Evolutionary conservation across 2,797 vertebrate genomes (phyloP).

Genomic region (Mormyrus hasselquistii): DNA sequence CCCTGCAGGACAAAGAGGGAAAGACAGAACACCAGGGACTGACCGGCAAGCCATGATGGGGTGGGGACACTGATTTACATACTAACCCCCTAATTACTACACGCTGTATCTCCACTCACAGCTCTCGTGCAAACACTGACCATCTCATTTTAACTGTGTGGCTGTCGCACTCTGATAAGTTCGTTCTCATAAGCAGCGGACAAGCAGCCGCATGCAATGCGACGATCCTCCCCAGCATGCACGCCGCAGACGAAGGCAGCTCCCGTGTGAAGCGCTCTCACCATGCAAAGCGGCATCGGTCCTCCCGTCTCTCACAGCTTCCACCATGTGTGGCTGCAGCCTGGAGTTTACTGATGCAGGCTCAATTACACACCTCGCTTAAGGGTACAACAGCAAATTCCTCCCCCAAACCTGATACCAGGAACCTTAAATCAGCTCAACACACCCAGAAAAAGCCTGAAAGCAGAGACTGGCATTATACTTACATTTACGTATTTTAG

Average conservation of each 20-base stretch:
- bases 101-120: background rate
- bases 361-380: background rate
- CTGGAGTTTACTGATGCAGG: background rate
- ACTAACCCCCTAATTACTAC: background rate
- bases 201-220: background rate
- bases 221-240: background rate
- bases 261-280: background rate
- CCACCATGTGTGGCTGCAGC: background rate
- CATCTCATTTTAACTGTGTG: background rate
- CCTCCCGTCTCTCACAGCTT: background rate
- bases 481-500: background rate
- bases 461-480: background rate
- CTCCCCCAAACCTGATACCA: background rate
- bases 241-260: background rate
- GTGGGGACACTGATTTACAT: background rate
- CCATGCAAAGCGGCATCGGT: background rate
- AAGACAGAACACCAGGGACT: background rate
- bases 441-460: background rate
- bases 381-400: background rate
- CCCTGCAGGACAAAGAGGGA: background rate
- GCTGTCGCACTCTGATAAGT: background rate
- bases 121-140: background rate
- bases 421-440: background rate
- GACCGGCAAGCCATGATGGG: background rate
- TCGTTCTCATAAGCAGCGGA: background rate